phyloP scores from a whole-genome alignment of 2,888 invertebrate species.

The Troides aeacus region DNA sequence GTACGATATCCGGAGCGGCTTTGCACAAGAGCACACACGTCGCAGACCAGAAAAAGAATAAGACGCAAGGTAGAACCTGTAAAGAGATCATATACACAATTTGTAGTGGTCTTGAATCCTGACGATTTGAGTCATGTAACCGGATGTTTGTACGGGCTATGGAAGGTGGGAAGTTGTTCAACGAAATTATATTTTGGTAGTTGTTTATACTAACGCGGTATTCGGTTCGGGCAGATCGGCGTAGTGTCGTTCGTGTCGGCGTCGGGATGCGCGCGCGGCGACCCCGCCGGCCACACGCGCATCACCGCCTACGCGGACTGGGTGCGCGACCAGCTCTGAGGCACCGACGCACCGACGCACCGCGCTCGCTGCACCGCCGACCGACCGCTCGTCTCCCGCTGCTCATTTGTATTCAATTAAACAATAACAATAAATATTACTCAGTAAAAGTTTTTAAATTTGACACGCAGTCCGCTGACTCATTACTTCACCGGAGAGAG shows the following conservation, averaged over 20 bases:
- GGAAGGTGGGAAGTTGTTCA: too few species aligned
- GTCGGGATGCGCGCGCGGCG: slow-evolving; percentile 38
- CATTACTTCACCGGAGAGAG: too few species aligned
- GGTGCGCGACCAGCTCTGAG: slow-evolving; percentile 34
- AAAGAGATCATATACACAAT: too few species aligned
- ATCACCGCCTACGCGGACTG: slow-evolving; percentile 39
- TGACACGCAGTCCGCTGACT: too few species aligned
- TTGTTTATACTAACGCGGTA: not conserved
- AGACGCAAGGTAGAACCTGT: too few species aligned
- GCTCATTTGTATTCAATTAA: not conserved
- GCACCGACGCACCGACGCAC: not conserved
- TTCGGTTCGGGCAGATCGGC: slow-evolving; percentile 37
- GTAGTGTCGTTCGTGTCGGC: slow-evolving; percentile 42
- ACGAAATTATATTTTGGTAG: not conserved
- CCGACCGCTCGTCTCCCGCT: not conserved
- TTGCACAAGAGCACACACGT: too few species aligned
- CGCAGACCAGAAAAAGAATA: too few species aligned
- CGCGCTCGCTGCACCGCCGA: not conserved
- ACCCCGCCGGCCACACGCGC: slow-evolving; percentile 42
- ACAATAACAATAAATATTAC: not conserved
- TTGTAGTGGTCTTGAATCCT: too few species aligned
- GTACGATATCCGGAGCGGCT: too few species aligned
- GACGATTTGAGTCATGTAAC: too few species aligned
- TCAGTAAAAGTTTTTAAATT: not conserved
- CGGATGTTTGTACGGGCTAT: too few species aligned